phyloP scores from a whole-genome alignment of 2,888 invertebrate genomes.

The Xylocampa areola region DNA sequence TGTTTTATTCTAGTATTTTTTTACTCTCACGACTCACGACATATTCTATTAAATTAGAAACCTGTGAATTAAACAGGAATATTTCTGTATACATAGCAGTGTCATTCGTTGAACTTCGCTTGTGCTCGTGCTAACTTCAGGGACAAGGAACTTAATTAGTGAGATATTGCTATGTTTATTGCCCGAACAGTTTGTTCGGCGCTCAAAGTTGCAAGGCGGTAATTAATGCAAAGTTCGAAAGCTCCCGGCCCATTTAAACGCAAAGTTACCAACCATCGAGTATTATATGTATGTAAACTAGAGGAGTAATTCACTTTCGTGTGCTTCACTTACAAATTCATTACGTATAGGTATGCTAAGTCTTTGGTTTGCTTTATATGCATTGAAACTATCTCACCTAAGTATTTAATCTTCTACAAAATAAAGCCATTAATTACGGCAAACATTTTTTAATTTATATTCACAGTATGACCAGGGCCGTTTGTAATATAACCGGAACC shows the following conservation, averaged over 20 bases:
- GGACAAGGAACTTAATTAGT: slow-evolving; percentile 71
- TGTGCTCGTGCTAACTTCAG: slow-evolving; percentile 35
- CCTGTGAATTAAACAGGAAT: not conserved
- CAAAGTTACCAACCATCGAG: slow-evolving; percentile 63
- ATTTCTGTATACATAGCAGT: slow-evolving; percentile 12
- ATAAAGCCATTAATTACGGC: slow-evolving; percentile 22
- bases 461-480: slow-evolving; percentile 56
- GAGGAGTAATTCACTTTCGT: slow-evolving; percentile 28
- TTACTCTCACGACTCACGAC: not conserved
- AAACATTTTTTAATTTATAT: slow-evolving; percentile 40
- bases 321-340: slow-evolving; percentile 17
- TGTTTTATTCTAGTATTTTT: not conserved
- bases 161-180: slow-evolving; percentile 77
- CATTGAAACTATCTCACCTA: not conserved
- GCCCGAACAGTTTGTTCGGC: slow-evolving; percentile 58
- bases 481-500: slow-evolving; percentile 61
- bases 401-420: slow-evolving; percentile 18
- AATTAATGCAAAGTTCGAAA: slow-evolving; percentile 66
- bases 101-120: slow-evolving; percentile 26
- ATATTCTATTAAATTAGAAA: slow-evolving; percentile 1
- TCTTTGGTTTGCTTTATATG: slow-evolving; percentile 3
- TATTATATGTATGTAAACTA: slow-evolving; percentile 60
- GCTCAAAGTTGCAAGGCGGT: slow-evolving; percentile 55
- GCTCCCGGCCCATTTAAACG: slow-evolving; percentile 63
- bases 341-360: not conserved